Evolutionary conservation across 2,113 vertebrate genomes (phyloP).

Genomic region (Axis porcinus): DNA sequence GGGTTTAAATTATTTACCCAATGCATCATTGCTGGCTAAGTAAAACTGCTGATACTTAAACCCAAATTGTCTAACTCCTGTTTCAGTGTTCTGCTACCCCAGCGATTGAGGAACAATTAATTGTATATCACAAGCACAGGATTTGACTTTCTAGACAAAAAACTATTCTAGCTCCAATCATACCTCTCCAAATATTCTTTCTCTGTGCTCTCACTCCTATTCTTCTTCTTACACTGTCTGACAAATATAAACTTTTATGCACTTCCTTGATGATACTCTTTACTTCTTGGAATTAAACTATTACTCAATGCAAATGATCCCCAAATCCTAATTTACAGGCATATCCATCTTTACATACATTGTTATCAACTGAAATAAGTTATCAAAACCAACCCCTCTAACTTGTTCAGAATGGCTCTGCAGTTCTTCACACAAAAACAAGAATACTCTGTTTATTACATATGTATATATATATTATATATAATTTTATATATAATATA

Average conservation of each 20-base stretch:
- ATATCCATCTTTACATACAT: not conserved
- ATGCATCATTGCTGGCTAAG: not conserved
- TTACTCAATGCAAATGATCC: not conserved
- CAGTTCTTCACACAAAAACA: not conserved
- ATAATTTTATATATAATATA: not conserved
- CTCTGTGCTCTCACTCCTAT: not conserved
- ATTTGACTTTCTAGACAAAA: not conserved
- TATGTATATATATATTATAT: not conserved
- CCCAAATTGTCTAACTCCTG: not conserved
- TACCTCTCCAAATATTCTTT: not conserved
- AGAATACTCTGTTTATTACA: not conserved
- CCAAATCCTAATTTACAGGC: not conserved
- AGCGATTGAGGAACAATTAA: slow-evolving; percentile 14
- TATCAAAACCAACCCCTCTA: not conserved
- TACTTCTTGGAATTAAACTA: not conserved
- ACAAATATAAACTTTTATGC: not conserved
- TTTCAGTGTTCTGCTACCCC: not conserved
- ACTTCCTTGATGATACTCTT: not conserved
- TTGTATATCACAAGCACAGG: not conserved
- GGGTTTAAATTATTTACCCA: not conserved
- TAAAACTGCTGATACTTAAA: not conserved
- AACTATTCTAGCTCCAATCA: not conserved
- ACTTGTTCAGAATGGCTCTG: not conserved
- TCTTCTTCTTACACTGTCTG: not conserved
- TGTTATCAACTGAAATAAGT: not conserved